A percentile compares a stretch with the other conserved stretches of the same genome.
These are phyloP conservation scores for Ecdyonurus torrentis DNA, from an alignment of 2,888 invertebrate species.

Conservation along the genomic window DNA sequence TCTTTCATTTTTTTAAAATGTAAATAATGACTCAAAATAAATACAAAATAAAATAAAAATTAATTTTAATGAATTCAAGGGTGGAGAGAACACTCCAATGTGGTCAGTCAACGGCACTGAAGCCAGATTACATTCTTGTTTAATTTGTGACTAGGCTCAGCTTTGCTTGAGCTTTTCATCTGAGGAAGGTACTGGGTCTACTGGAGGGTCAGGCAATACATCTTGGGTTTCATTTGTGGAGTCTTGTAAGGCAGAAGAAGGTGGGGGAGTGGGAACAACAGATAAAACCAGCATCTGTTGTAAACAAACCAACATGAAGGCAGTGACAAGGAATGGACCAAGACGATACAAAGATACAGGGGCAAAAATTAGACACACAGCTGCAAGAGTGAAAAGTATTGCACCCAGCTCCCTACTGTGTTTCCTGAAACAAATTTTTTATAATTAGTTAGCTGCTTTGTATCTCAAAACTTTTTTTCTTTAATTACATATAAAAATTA, in stretches of 20 bases:
- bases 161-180: not conserved
- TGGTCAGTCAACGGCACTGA: not conserved
- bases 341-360: not conserved
- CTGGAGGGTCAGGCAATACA: not conserved
- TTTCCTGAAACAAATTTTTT: not conserved
- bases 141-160: not conserved
- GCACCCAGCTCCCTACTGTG: not conserved
- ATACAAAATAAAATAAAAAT: too few relatives aligned
- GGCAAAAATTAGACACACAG: not conserved
- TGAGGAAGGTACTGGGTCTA: not conserved
- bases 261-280: not conserved
- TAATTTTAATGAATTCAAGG: too few relatives aligned
- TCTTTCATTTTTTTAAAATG: too few relatives aligned
- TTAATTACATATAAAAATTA: too few relatives aligned
- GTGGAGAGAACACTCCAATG: too few relatives aligned
- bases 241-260: too few relatives aligned
- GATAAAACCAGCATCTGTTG: not conserved
- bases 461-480: too few relatives aligned
- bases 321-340: not conserved
- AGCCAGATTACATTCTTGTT: too few relatives aligned
- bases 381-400: not conserved
- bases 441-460: too few relatives aligned
- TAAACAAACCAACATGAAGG: not conserved
- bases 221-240: too few relatives aligned
- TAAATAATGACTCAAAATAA: too few relatives aligned